Evolutionary conservation across 2,113 vertebrate genomes (phyloP).

Genomic region (Aptenodytes patagonicus): DNA sequence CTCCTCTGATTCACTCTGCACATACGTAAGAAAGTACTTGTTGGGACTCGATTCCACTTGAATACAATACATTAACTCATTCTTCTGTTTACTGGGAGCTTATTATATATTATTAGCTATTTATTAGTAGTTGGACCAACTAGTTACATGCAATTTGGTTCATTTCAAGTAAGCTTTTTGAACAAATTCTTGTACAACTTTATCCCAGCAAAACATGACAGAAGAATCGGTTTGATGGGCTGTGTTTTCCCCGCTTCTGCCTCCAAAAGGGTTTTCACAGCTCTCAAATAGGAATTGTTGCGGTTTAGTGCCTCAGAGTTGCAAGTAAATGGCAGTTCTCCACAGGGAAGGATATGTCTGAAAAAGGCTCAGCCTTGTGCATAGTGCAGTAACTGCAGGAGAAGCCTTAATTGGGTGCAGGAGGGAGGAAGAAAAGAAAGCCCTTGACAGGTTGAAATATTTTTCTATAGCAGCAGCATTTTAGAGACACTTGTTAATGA

Average conservation of each 20-base stretch:
- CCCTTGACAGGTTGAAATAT: slow-evolving; percentile 54
- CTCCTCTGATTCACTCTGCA: not conserved
- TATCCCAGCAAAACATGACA: not conserved
- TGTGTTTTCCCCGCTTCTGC: not conserved
- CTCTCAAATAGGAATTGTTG: not conserved
- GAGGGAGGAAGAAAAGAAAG: slow-evolving; percentile 1
- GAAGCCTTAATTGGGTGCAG: slow-evolving; percentile 38
- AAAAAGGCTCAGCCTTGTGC: slow-evolving; percentile 4
- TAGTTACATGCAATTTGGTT: not conserved
- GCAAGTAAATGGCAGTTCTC: slow-evolving; percentile 32
- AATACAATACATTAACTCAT: not conserved
- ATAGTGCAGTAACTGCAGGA: slow-evolving; percentile 30
- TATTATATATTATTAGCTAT: not conserved
- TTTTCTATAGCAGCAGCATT: slow-evolving; percentile 48
- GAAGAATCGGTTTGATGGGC: not conserved
- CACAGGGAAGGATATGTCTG: not conserved
- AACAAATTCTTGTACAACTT: not conserved
- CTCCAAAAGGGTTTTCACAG: not conserved
- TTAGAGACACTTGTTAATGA: slow-evolving; percentile 55
- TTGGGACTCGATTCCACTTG: not conserved
- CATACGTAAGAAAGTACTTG: not conserved
- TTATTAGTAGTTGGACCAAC: not conserved
- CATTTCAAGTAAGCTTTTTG: not conserved
- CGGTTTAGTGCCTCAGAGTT: not conserved
- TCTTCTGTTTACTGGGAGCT: not conserved